Percentiles rank a stretch among this genome's conserved stretches.
These are phyloP conservation scores for Entomyzon cyanotis DNA, from an alignment of 2,113 vertebrate genomes.

Conservation along the genomic window DNA sequence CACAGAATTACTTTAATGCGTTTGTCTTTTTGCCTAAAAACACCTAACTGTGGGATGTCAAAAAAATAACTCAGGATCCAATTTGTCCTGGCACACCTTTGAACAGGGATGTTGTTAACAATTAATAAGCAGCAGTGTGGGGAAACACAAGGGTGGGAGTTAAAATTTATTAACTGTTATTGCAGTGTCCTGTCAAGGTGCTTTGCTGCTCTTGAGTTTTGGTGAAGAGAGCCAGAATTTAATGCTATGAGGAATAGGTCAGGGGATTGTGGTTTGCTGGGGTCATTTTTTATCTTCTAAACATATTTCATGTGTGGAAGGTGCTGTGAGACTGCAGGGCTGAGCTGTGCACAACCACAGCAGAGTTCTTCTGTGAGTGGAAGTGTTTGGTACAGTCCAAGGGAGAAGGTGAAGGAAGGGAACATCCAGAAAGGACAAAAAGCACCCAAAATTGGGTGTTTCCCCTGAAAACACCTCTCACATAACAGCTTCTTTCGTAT, in stretches of 20 bases:
- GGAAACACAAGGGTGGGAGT: background rate
- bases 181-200: background rate
- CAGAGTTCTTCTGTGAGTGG: accelerated
- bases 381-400: background rate
- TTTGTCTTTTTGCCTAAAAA: background rate
- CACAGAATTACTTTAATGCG: background rate
- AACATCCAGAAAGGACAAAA: background rate
- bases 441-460: background rate
- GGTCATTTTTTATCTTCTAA: background rate
- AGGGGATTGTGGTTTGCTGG: background rate
- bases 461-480: background rate
- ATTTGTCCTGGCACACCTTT: background rate
- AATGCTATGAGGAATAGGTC: background rate
- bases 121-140: background rate
- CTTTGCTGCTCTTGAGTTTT: background rate
- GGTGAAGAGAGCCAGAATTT: background rate
- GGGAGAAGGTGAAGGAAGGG: background rate
- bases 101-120: background rate
- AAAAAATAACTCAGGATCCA: background rate
- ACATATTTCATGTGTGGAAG: background rate
- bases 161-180: background rate
- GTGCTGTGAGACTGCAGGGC: background rate
- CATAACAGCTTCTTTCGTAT: background rate
- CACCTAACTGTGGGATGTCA: background rate
- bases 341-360: background rate